Evolutionary conservation across 2,113 vertebrate species (phyloP), one percentile per base, ranked within the genome.

Genomic region (Lepus timidus): DNA sequence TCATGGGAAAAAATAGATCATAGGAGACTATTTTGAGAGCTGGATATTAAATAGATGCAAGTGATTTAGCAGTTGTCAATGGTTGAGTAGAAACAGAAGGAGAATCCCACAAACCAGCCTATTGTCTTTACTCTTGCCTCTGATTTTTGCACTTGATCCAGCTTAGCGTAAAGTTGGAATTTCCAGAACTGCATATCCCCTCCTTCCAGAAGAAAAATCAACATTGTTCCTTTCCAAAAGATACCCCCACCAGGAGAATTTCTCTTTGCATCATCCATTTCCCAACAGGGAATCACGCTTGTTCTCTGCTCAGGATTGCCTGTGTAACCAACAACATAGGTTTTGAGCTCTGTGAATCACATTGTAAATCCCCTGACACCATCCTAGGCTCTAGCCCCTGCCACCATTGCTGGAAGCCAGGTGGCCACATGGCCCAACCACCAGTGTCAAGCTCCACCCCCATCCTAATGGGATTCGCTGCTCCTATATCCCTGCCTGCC

Each of bases 331-430:
- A 55, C 31, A 19, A 58, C 61, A 52, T 79, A 85, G 76, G 27
- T 93, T 88, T 36, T 91, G 73, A 97, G 33, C 39, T 93, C 62
- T 95, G 95, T 73, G 90, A 97, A 86, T 92, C 80, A 58, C 19
- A 19, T 96, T 96, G 65, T 11, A 90, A 79, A 92, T 94, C 94
- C 44, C 44, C 44, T 44, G 44, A 44, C 44, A 44, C 44, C 44
- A 7, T 44, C 44, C 44, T 44, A 44, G 44, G 44, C 44, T 44
- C 44, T 44, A 44, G 44, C 44, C 44, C 44, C 44, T 44, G 44
- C 44, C 44, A 44, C 44, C 44, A 44, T 44, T 44, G 44, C 44
- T 44, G 44, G 44, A 44, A 44, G 44, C 44, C 44, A 44, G 44
- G 44, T 44, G 44, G 44, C 44, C 44, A 44, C 44, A 44, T 44